A percentile compares a stretch with the other conserved stretches of the same genome.
phyloP scores from a whole-genome alignment of 2,888 invertebrate species.

The Lasioglossum leucozonium region DNA sequence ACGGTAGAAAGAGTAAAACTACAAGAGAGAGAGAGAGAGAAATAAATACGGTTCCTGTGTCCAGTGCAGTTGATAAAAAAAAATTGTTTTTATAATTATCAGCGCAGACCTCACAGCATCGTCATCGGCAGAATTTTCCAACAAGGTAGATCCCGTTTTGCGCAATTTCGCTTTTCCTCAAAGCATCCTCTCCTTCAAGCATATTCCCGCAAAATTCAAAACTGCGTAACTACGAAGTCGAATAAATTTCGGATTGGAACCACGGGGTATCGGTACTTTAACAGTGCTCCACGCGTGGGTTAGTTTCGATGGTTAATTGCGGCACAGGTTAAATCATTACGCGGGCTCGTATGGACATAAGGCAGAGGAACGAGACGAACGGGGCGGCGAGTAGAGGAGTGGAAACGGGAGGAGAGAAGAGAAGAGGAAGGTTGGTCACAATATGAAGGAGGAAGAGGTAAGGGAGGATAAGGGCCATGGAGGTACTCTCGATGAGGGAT shows the following conservation, averaged over 20 bases:
- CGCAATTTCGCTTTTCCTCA: not conserved
- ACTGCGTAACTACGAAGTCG: not conserved
- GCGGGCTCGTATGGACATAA: conserved; percentile 68
- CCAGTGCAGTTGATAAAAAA: too few relatives aligned
- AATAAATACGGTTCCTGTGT: too few relatives aligned
- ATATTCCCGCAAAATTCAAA: not conserved
- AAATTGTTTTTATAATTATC: not conserved
- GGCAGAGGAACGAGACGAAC: conserved; percentile 38
- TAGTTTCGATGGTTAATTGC: conserved; percentile 81
- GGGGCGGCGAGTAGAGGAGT: not conserved
- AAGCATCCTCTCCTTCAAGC: not conserved
- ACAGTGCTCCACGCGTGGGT: conserved; percentile 37
- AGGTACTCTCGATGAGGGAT: conserved; percentile 71
- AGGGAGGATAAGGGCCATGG: conserved; percentile 63
- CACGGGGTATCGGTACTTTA: conserved; percentile 28
- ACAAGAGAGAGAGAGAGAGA: too few relatives aligned
- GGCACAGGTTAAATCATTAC: conserved; percentile 78
- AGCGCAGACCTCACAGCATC: not conserved
- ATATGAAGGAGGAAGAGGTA: conserved; percentile 64
- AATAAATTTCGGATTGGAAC: conserved; percentile 32
- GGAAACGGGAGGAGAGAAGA: not conserved
- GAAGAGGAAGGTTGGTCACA: conserved; percentile 50
- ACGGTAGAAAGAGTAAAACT: too few relatives aligned
- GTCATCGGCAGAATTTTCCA: not conserved
- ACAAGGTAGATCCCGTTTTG: not conserved